Base-by-base conservation (phyloP, 2,797 vertebrate genomes). In the Lepidocolaptes lacrymiger region DNA sequence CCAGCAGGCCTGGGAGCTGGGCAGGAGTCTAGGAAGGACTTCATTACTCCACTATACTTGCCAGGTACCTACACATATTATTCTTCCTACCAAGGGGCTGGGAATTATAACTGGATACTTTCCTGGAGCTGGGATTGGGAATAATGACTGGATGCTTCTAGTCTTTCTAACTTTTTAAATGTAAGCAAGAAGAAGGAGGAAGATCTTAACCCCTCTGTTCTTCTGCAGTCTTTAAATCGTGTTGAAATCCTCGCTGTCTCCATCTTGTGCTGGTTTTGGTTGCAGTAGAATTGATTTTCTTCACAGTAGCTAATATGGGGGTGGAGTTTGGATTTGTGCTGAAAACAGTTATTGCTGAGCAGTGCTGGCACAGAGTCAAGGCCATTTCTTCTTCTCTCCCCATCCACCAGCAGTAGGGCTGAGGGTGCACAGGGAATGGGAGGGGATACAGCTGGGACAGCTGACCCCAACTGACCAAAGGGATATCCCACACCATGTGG, bases 321-420 rank as follows among this genome's bases (percentile, higher is more conserved):
- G 15, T 61, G n/a, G 37, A 16, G 20, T 39, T 76, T 32, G 46
- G 19, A 20, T 76, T 48, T 61, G 23, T 68, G 37, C 23, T 76
- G 63, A 48, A 68, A 39, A 24, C 19, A n/a, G 54, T 19, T 68
- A n/a, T 9, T 0, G 0, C 28, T 52, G 46, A 61, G n/a, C 46
- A 44, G 8, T 1, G 8, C 12, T 59, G 37, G 37, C 46, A 61
- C 23, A 17, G 49, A 37, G 19, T 44, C 19, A n/a, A 44, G 46
- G 10, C 23, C 2, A 9, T 68, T 68, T 61, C 55, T 39, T 28
- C 28, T 24, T 61, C 55, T 68, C 62, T 54, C 28, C 28, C 37
- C 18, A 67, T 15, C n/a, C 23, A 16, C 37, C 37, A 59, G 27
- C 0, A 1, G 59, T 10, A 28, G 22, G 9, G 18, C 19, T 54